A percentile compares a stretch with the other conserved stretches of the same genome.
phyloP scores from a whole-genome alignment of 1,140 invertebrate species.

The Leptoteleia sp. region DNA sequence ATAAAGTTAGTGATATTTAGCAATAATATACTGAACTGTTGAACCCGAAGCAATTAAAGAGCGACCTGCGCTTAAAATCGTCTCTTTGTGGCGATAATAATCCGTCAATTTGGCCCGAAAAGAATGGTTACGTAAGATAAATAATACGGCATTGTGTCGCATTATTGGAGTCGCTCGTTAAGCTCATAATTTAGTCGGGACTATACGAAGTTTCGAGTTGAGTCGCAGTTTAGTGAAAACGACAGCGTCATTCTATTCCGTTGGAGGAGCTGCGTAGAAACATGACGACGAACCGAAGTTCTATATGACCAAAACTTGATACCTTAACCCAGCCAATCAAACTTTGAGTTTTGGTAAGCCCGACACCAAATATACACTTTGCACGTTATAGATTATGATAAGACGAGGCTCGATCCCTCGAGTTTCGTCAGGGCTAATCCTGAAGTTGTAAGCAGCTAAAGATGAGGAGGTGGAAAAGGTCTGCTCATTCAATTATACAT shows the following conservation, averaged over 20 bases:
- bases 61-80: no score
- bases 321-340: slow-evolving; percentile 79
- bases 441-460: slow-evolving; percentile 52
- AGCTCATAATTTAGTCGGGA: slow-evolving; percentile 66
- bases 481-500: slow-evolving; percentile 60
- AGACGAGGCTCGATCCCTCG: slow-evolving; percentile 69
- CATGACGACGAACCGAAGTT: slow-evolving; percentile 72
- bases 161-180: slow-evolving; percentile 56
- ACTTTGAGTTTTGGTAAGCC: slow-evolving; percentile 78
- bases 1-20: no score
- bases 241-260: slow-evolving; percentile 66
- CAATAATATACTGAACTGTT: no score
- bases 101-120: no score
- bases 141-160: slow-evolving; percentile 53
- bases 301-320: slow-evolving; percentile 76
- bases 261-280: slow-evolving; percentile 56
- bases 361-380: slow-evolving; percentile 76
- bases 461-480: slow-evolving; percentile 47
- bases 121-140: slow-evolving; percentile 36
- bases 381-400: slow-evolving; percentile 74
- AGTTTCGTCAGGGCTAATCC: slow-evolving; percentile 70
- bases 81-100: no score
- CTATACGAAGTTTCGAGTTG: slow-evolving; percentile 59
- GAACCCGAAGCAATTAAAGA: no score
- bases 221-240: slow-evolving; percentile 65